Conservation (phyloP, 2,797 vertebrate genomes). For the Kryptolebias ocellatus region DNA sequence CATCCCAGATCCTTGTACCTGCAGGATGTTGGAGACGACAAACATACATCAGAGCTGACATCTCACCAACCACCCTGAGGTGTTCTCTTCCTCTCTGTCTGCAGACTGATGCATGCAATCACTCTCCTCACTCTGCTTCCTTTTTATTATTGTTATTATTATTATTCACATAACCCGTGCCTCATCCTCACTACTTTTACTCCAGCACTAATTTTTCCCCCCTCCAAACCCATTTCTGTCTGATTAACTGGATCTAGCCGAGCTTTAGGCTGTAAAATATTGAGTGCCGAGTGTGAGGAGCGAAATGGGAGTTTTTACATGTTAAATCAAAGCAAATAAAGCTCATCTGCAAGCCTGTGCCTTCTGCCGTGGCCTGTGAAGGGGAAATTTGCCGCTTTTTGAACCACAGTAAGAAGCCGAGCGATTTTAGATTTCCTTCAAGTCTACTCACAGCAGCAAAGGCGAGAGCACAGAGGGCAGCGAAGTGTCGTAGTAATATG, state of each 20-base stretch:
- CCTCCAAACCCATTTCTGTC: constrained; percentile 14
- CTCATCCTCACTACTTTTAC: constrained; percentile 21
- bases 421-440: constrained; percentile 20
- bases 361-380: constrained; percentile 23
- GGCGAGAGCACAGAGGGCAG: constrained; percentile 32
- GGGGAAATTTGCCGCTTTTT: constrained; percentile 30
- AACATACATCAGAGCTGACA: constrained; percentile 60
- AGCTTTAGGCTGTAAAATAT: constrained; percentile 21
- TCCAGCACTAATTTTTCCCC: neutral
- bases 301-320: constrained; percentile 19
- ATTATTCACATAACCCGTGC: constrained; percentile 27
- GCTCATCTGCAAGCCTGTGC: constrained; percentile 15
- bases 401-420: constrained; percentile 37
- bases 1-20: constrained; percentile 48
- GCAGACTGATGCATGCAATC: constrained; percentile 27
- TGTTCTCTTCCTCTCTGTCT: constrained; percentile 21
- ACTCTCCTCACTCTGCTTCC: constrained; percentile 4
- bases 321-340: constrained; percentile 39
- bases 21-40: constrained; percentile 41
- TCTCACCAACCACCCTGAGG: constrained; percentile 40
- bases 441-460: constrained; percentile 45
- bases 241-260: constrained; percentile 14
- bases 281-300: constrained; percentile 7
- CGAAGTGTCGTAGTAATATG: constrained; percentile 21
- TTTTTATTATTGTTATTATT: constrained; percentile 26